Evolutionary conservation across 2,113 vertebrate species (phyloP), one percentile per base, ranked within the genome.

Genomic region (Anguilla japonica): DNA sequence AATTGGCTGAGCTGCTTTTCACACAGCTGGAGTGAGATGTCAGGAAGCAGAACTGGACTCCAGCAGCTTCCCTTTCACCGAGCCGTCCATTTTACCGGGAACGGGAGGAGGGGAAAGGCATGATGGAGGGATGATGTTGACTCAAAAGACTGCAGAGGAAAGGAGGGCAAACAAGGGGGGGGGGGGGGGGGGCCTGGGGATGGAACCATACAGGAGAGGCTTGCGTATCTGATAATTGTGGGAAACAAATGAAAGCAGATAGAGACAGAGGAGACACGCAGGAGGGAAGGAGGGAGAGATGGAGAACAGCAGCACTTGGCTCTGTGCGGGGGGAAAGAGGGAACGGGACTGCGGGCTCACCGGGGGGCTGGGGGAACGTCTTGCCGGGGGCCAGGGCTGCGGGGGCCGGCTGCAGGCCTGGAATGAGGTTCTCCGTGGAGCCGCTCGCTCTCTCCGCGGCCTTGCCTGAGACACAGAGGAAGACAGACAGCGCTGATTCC

Each of bases 371-470:
- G 87, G 96, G 57, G 93, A 98, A 98, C 41, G 96, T 93, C 63
- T 96, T 90, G 29, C 94, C 87, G 2, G 94, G 89, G 0, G 92
- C 85, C n/a, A 93, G 94, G 13, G 93, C 2, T 0, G 91, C 79
- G 0, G 90, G 89, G 2, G 91, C 84, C 0, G 95, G 78, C 82
- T 94, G 95, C 89, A 98, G 96, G 50, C 96, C 96, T 8, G 96
- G 93, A 43, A 99, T 96, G 87, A 97, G 93, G 92, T 96, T 96
- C 93, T 98, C 98, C 86, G 92, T 94, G 78, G 97, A 97, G 79
- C 94, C 94, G 6, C 91, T 93, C 16, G 92, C 91, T 89, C 95
- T 97, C 84, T 98, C 98, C 14, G 94, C 95, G 88, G 93, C 92
- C 84, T 96, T 97, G 90, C 96, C 97, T 97, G 90, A 13, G 94